Evolutionary conservation across 2,888 invertebrate species (phyloP).

Genomic region (Scotopteryx bipunctaria): DNA sequence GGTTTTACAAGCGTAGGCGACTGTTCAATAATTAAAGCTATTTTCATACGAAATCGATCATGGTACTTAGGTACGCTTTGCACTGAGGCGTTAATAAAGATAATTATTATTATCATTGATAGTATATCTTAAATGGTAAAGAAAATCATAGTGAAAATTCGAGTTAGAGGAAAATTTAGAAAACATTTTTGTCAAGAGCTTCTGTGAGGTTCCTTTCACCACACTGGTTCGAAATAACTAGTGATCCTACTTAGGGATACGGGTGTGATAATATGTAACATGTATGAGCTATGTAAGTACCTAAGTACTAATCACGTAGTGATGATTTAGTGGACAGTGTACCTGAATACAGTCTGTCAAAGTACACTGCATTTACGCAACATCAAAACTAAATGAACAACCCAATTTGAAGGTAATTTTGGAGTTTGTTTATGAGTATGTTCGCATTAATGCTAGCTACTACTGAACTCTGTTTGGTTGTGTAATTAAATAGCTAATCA

Average conservation of each 20-base stretch:
- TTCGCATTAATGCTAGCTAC: background rate
- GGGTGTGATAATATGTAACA: too few relatives aligned
- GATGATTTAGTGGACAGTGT: background rate
- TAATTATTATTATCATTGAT: too few relatives aligned
- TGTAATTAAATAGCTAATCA: background rate
- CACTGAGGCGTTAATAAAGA: background rate
- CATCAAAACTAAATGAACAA: background rate
- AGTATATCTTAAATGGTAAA: too few relatives aligned
- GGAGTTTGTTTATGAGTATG: background rate
- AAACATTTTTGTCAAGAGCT: too few relatives aligned
- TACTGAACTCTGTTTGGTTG: background rate
- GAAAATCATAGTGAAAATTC: too few relatives aligned
- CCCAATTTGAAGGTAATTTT: background rate
- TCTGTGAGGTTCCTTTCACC: too few relatives aligned
- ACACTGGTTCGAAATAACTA: too few relatives aligned
- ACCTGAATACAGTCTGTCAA: background rate
- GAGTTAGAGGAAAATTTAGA: too few relatives aligned
- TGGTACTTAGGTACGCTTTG: constrained; percentile 10
- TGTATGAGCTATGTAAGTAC: too few relatives aligned
- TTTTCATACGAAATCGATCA: constrained; percentile 41
- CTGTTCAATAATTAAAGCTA: constrained; percentile 37
- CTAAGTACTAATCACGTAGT: too few relatives aligned
- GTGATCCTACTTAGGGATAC: too few relatives aligned
- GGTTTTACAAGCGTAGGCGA: constrained; percentile 47
- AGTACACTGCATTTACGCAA: background rate